Conservation (phyloP, 2,888 invertebrate species). For the Periphyllus acericola region DNA sequence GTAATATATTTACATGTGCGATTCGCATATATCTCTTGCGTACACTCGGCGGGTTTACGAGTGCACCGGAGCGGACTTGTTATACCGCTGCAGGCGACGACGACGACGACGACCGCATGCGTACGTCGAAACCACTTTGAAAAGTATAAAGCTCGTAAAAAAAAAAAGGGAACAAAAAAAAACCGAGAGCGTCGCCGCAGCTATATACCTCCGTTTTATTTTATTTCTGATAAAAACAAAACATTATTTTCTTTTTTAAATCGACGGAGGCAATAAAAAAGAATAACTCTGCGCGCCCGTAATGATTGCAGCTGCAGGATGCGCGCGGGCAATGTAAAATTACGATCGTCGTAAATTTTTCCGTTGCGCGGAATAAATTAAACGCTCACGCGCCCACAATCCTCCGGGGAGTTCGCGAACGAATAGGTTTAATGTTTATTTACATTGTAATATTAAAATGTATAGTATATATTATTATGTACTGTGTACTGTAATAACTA, state of each 20-base stretch:
- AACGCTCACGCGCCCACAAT: neutral
- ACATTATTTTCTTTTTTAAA: neutral
- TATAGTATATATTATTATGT: no score
- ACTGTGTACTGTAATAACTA: no score
- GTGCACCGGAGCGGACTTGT: neutral
- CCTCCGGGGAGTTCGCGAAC: neutral
- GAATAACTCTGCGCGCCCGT: neutral
- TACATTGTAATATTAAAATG: neutral
- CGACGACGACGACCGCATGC: no score
- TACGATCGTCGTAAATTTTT: constrained; percentile 2
- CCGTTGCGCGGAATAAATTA: neutral
- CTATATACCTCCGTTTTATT: neutral
- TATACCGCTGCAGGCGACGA: no score
- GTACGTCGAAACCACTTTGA: neutral
- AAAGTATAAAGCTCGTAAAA: constrained; percentile 46
- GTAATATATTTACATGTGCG: neutral
- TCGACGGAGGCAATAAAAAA: constrained; percentile 22
- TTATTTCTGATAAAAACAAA: constrained; percentile 7
- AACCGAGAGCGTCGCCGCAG: neutral
- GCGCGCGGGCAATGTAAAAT: neutral
- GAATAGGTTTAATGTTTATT: neutral
- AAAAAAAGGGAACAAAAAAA: no score
- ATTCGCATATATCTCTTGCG: neutral
- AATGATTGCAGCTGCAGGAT: neutral
- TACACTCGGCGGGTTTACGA: constrained; percentile 17